Base-by-base conservation (phyloP, 2,888 invertebrate genomes). In the Ametastegia equiseti region DNA sequence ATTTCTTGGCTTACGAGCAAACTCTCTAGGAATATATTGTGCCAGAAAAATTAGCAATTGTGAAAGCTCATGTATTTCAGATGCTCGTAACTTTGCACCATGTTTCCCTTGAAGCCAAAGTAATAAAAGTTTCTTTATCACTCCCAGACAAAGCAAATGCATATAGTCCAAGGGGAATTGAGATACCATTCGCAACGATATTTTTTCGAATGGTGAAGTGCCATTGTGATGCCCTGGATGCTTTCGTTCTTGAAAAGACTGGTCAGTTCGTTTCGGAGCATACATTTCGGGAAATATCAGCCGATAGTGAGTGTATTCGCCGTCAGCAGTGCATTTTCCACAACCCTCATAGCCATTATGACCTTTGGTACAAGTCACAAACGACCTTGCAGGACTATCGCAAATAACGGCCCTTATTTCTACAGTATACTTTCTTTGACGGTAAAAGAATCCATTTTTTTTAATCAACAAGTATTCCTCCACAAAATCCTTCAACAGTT, bases 81-180 rank as follows among this genome's bases (percentile, higher is more conserved):
- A 80, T 30, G 63, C 60, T 47, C 60, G 45, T 13, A 47, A 75
- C 4, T 80, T 80, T 11, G 47, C 33, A 30, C 77, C 63, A 30
- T 71, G 67, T 50, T 39, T 83, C 30, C 83, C 83, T 65, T 80
- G 0, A 69, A 75, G 7, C 73, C 85, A 85, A 57, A 83, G 84
- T 47, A 83, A 67, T 50, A 85, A 54, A 30, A 88, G 71, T 81
- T 82, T 84, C 83, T 86, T 87, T 73, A 83, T 84, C 30, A 86
- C 84, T 19, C 87, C 87, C 5, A 87, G 77, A 80, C 84, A 87
- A 11, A 85, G 81, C 1, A 86, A 71, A 69, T 88, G 88, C 87
- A 88, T 88, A 63, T 85, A 86, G 69, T 88, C 85, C 2, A 87
- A 39, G 7, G 86, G 85, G 67, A 87, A 82, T 79, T 86, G 84